Evolutionary conservation across 2,797 vertebrate species (phyloP).

Genomic region (Muraenolepis orangiensis): DNA sequence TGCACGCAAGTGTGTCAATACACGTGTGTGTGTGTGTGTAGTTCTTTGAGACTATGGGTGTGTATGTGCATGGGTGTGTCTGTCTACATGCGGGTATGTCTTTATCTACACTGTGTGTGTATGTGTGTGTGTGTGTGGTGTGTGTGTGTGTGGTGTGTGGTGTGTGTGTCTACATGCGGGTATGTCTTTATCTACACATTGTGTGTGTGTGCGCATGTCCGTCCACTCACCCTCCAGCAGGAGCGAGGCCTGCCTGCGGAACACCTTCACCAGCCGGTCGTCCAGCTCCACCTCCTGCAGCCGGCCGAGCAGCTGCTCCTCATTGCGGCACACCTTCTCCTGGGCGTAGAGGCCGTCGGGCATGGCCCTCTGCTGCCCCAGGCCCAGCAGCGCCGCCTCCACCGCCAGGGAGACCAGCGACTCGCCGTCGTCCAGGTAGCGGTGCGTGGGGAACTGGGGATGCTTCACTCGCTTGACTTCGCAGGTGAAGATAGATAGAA

Average conservation of each 20-base stretch:
- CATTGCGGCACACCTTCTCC: constrained; percentile 93
- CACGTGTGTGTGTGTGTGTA: neutral
- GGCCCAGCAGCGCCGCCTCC: constrained; percentile 87
- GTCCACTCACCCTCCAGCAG: constrained; percentile 85
- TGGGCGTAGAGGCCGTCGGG: constrained; percentile 94
- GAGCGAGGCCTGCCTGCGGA: constrained; percentile 90
- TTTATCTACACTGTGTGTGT: too few relatives aligned
- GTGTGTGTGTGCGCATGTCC: neutral
- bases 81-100: too few relatives aligned
- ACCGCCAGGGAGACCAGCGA: constrained; percentile 85
- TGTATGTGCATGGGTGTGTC: neutral
- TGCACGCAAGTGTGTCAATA: neutral
- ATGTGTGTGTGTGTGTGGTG: too few relatives aligned
- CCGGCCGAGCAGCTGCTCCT: constrained; percentile 90
- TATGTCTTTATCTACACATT: too few relatives aligned
- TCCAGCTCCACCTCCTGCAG: constrained; percentile 89
- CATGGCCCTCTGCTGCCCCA: constrained; percentile 93
- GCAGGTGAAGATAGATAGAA: constrained; percentile 21
- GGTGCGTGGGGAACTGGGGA: constrained; percentile 75
- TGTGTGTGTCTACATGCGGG: neutral
- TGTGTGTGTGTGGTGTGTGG: too few relatives aligned
- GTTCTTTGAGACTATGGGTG: neutral
- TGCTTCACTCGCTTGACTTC: constrained; percentile 80
- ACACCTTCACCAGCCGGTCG: constrained; percentile 87
- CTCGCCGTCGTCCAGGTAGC: constrained; percentile 87